Evolutionary conservation across 2,113 vertebrate species (phyloP).

Genomic region (Xenopus tropicalis): DNA sequence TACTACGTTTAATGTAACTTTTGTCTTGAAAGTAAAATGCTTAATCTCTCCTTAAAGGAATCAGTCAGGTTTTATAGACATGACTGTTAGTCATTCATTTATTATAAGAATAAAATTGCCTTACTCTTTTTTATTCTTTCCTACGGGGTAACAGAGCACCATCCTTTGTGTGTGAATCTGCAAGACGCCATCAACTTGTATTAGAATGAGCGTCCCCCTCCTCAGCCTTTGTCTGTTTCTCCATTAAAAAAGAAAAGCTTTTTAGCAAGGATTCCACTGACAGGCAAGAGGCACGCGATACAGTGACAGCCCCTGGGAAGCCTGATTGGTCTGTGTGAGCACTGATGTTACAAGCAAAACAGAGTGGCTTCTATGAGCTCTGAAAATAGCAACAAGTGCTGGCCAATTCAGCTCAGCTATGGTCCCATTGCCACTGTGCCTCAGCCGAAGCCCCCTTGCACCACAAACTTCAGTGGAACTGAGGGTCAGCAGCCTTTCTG

Average conservation of each 20-base stretch:
- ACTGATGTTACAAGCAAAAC: neutral
- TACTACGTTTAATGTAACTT: neutral
- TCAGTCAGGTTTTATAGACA: neutral
- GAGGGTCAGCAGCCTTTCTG: neutral
- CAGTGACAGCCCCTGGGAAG: slow-evolving; percentile 42
- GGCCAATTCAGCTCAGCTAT: slow-evolving; percentile 25
- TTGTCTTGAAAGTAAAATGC: neutral
- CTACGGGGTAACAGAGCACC: no score
- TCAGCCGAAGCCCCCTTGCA: neutral
- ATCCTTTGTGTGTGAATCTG: neutral
- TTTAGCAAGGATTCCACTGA: slow-evolving; percentile 28
- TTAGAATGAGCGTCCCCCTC: neutral
- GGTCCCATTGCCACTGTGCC: neutral
- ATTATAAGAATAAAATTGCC: neutral
- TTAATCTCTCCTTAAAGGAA: neutral
- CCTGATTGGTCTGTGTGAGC: slow-evolving; percentile 36
- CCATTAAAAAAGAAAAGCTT: slow-evolving; percentile 21
- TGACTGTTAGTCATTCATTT: neutral
- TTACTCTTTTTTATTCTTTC: no score
- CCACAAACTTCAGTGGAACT: slow-evolving; percentile 1
- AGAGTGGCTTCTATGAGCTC: neutral
- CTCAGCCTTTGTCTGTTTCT: neutral
- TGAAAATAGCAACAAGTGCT: slow-evolving; percentile 49
- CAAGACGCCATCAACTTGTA: neutral
- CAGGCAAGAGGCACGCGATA: slow-evolving; percentile 28